Conservation (phyloP, 1,140 invertebrate genomes). For the Stenopsyche tienmushanensis region DNA sequence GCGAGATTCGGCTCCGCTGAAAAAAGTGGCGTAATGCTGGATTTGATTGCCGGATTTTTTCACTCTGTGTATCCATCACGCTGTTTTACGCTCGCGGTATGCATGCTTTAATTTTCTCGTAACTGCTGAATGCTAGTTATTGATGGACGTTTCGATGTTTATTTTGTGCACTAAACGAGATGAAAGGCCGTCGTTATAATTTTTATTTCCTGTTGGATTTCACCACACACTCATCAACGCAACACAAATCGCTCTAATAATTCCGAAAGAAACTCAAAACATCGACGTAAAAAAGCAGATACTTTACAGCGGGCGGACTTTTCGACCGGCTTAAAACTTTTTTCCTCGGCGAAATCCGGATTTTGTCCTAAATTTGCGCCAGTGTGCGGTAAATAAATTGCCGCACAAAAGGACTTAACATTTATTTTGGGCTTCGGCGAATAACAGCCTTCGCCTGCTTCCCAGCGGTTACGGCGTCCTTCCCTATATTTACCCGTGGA, state of each 20-base stretch:
- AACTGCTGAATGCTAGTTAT: neutral
- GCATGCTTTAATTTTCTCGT: too few relatives aligned
- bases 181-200: neutral
- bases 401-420: slow-evolving; percentile 1
- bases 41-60: neutral
- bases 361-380: too few relatives aligned
- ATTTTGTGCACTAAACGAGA: neutral
- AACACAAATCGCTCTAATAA: neutral
- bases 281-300: too few relatives aligned
- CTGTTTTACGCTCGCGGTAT: too few relatives aligned
- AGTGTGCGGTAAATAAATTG: slow-evolving; percentile 1
- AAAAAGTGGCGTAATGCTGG: neutral
- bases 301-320: neutral
- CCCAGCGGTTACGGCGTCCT: neutral
- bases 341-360: too few relatives aligned
- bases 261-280: too few relatives aligned
- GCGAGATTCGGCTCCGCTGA: neutral
- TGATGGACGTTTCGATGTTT: neutral
- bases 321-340: too few relatives aligned
- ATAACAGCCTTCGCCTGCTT: neutral
- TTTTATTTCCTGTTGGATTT: neutral
- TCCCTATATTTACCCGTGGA: neutral
- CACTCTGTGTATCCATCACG: too few relatives aligned
- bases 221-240: neutral
- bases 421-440: neutral